Evolutionary conservation across 2,888 invertebrate species (phyloP).

Genomic region (Microplitis manilae): DNA sequence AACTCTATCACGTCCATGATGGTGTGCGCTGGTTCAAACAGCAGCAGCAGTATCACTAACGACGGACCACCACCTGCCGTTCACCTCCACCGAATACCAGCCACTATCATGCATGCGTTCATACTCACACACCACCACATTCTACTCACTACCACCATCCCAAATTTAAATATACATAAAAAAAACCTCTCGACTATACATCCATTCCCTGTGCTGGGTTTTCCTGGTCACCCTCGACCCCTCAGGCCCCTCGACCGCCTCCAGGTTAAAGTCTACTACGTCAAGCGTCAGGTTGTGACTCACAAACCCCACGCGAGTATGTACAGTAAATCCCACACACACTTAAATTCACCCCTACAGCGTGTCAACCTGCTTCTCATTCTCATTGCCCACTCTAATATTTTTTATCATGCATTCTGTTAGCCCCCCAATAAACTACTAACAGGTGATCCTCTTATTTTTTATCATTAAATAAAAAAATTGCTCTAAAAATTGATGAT

Average conservation of each 20-base stretch:
- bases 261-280: constrained; percentile 2
- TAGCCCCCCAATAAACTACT: constrained; percentile 11
- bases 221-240: background rate
- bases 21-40: constrained; percentile 25
- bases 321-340: constrained; percentile 15
- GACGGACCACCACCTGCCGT: constrained; percentile 53
- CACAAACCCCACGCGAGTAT: constrained; percentile 30
- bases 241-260: constrained; percentile 9
- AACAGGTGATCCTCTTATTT: background rate
- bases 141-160: background rate
- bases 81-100: background rate
- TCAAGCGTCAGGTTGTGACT: constrained; percentile 52
- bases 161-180: background rate
- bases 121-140: background rate
- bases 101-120: background rate
- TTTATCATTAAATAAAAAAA: background rate
- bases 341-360: constrained; percentile 25
- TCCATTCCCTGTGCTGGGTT: background rate
- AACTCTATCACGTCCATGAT: constrained; percentile 21
- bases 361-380: constrained; percentile 28
- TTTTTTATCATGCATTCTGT: constrained; percentile 24
- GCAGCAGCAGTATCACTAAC: constrained; percentile 45
- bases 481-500: no score
- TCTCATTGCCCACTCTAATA: background rate
- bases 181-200: no score